These are phyloP conservation scores for Threskiornis aethiopicus DNA, from an alignment of 2,797 vertebrate genomes.

Conservation along the genomic window DNA sequence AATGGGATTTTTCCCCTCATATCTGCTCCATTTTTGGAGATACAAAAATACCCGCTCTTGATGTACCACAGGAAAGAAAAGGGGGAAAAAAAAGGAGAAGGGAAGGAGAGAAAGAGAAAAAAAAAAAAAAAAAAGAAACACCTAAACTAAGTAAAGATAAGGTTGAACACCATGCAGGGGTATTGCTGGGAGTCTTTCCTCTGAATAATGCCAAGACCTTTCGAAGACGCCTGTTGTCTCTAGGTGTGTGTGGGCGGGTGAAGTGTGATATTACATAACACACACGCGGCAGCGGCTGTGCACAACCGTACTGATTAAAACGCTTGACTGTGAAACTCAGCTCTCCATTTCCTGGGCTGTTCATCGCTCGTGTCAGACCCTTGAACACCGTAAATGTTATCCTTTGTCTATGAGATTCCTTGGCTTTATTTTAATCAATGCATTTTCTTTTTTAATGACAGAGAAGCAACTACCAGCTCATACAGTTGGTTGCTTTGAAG, in stretches of 20 bases:
- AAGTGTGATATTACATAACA: slow-evolving; percentile 59
- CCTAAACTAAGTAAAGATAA: slow-evolving; percentile 21
- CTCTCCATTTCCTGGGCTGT: slow-evolving; percentile 27
- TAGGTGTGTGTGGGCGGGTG: neutral
- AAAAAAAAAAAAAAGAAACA: neutral
- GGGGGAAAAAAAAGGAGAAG: rapidly evolving
- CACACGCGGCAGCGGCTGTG: slow-evolving; percentile 21
- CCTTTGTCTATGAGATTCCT: slow-evolving; percentile 12
- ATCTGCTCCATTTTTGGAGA: slow-evolving; percentile 1
- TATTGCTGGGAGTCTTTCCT: slow-evolving; percentile 48
- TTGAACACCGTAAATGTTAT: neutral
- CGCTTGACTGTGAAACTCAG: neutral
- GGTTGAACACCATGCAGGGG: slow-evolving; percentile 10
- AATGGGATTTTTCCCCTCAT: neutral
- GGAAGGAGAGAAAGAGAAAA: rapidly evolving
- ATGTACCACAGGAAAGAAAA: neutral
- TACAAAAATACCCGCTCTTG: neutral
- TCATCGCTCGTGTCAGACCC: neutral
- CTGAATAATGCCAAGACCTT: slow-evolving; percentile 59
- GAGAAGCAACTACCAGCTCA: neutral
- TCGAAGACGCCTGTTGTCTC: slow-evolving; percentile 27
- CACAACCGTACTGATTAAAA: slow-evolving; percentile 1
- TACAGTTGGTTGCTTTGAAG: slow-evolving; percentile 31
- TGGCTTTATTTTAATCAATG: slow-evolving; percentile 27
- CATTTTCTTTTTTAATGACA: slow-evolving; percentile 22